These are phyloP conservation scores for Drosophila ohnishii DNA, from an alignment of 1,140 invertebrate genomes.

Conservation along the genomic window DNA sequence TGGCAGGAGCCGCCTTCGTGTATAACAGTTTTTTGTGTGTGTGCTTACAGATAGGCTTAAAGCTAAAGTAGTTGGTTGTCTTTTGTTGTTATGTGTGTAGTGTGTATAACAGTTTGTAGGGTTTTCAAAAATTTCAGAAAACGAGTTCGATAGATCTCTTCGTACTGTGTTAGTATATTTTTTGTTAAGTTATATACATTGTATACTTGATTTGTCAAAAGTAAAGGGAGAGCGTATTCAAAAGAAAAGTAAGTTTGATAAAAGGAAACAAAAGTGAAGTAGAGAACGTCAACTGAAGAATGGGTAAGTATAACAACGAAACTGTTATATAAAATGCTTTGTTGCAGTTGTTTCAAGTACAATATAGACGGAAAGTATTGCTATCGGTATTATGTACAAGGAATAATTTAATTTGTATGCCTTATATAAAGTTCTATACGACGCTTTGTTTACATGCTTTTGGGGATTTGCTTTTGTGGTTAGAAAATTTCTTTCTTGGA, in stretches of 20 bases:
- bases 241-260: constrained; percentile 45
- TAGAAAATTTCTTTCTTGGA: constrained; percentile 37
- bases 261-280: constrained; percentile 44
- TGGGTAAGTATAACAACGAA: constrained; percentile 52
- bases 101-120: constrained; percentile 54
- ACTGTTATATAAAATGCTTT: constrained; percentile 48
- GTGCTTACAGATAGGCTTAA: constrained; percentile 39
- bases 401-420: constrained; percentile 12
- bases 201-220: constrained; percentile 42
- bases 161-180: constrained; percentile 69
- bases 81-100: constrained; percentile 25
- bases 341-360: constrained; percentile 24
- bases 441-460: constrained; percentile 67
- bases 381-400: constrained; percentile 57
- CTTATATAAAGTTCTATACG: constrained; percentile 37
- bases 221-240: constrained; percentile 45
- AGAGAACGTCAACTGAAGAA: constrained; percentile 29
- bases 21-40: constrained; percentile 29
- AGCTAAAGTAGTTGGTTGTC: constrained; percentile 35
- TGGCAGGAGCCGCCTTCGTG: constrained; percentile 3
- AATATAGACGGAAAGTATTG: constrained; percentile 29
- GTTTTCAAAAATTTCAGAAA: constrained; percentile 9
- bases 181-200: constrained; percentile 62
- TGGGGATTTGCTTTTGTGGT: constrained; percentile 41
- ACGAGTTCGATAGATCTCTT: constrained; percentile 34